phyloP scores from a whole-genome alignment of 1,140 invertebrate species.

The Ectropis grisescens region DNA sequence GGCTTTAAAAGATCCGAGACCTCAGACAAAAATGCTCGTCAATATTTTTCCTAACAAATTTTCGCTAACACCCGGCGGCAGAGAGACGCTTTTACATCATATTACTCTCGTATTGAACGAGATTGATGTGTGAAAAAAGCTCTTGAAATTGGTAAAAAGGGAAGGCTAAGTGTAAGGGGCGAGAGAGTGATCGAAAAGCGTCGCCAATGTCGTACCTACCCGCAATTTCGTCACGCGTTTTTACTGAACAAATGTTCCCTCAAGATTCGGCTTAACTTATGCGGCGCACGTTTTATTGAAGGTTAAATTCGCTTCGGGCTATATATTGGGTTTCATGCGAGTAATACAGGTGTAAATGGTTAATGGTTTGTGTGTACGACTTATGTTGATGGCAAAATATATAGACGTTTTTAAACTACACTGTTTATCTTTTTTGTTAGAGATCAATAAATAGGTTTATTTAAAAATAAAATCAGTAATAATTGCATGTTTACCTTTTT shows the following conservation, averaged over 20 bases:
- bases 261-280: constrained; percentile 52
- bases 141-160: constrained; percentile 64
- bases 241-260: constrained; percentile 58
- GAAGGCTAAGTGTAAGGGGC: constrained; percentile 52
- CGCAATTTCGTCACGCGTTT: constrained; percentile 58
- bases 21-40: no score
- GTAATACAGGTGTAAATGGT: constrained; percentile 29
- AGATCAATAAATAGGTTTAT: no score
- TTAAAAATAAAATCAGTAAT: no score
- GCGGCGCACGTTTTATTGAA: constrained; percentile 53
- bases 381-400: no score
- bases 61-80: background rate
- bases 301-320: constrained; percentile 34
- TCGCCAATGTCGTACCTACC: constrained; percentile 29
- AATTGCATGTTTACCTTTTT: no score
- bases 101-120: constrained; percentile 36
- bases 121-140: constrained; percentile 57
- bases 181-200: constrained; percentile 45
- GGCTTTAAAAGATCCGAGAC: no score
- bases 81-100: constrained; percentile 30
- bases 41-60: no score
- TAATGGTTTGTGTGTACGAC: constrained; percentile 31
- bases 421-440: no score
- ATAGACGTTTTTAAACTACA: no score
- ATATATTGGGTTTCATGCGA: constrained; percentile 36